Evolutionary conservation across 2,797 vertebrate species (phyloP).

Genomic region (Pteropus rufus): DNA sequence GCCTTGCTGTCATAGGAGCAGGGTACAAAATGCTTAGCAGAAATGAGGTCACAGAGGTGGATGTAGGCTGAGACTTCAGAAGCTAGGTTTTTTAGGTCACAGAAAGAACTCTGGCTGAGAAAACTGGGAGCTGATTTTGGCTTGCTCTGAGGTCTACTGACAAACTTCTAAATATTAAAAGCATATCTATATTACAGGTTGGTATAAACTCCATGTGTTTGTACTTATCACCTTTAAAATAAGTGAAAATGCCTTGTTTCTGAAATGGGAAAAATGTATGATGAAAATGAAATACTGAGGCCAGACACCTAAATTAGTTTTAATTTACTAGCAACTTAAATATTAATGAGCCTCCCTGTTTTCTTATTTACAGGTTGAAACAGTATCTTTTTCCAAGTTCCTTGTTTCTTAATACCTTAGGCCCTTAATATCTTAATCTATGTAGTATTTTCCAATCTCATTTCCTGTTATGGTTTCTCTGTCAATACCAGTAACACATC

Average conservation of each 20-base stretch:
- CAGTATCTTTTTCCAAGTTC: conserved; percentile 75
- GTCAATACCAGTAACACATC: neutral
- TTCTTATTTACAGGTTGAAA: conserved; percentile 70
- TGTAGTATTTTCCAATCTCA: conserved; percentile 24
- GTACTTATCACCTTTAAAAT: neutral
- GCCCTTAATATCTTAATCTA: conserved; percentile 3
- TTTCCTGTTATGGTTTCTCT: neutral
- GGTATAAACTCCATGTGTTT: neutral
- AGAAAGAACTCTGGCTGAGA: neutral
- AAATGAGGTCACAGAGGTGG: conserved; percentile 39
- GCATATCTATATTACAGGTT: neutral
- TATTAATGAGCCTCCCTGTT: conserved; percentile 67
- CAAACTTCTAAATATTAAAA: conserved; percentile 30
- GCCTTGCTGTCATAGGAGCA: neutral
- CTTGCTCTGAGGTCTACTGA: neutral
- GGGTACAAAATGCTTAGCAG: neutral
- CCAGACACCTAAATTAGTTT: conserved; percentile 30
- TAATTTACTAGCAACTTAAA: conserved; percentile 63
- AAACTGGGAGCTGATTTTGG: neutral
- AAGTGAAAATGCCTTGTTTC: conserved; percentile 20
- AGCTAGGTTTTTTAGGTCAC: conserved; percentile 29
- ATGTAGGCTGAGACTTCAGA: neutral
- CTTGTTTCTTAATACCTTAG: conserved; percentile 36
- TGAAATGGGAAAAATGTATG: neutral
- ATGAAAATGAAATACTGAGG: conserved; percentile 31